Percentiles rank a stretch among this genome's conserved stretches.
phyloP scores from a whole-genome alignment of 2,113 vertebrate species.

The Baryphthengus martii region DNA sequence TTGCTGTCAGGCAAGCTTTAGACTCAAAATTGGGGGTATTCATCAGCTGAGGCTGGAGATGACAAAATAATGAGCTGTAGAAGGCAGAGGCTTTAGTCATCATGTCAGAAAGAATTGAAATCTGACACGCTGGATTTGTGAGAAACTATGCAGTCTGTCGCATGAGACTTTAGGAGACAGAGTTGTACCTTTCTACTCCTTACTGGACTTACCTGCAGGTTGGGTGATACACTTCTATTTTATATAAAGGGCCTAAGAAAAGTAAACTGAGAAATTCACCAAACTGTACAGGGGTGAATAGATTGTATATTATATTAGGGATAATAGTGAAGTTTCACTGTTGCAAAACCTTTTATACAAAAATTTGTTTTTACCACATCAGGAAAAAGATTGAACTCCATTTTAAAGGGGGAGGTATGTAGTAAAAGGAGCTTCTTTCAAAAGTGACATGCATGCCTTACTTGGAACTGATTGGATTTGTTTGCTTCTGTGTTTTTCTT shows the following conservation, averaged over 20 bases:
- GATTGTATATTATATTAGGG: not conserved
- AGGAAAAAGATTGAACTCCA: not conserved
- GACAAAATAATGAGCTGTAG: not conserved
- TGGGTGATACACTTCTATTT: not conserved
- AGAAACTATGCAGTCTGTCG: not conserved
- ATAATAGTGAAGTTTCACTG: not conserved
- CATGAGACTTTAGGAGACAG: not conserved
- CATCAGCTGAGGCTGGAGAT: not conserved
- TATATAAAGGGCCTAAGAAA: not conserved
- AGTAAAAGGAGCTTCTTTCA: not conserved
- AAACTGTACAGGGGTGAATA: fast-evolving
- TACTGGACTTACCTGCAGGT: not conserved
- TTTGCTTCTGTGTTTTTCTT: slow-evolving; percentile 15
- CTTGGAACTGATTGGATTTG: not conserved
- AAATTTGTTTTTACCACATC: not conserved
- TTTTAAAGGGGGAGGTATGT: not conserved
- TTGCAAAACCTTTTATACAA: not conserved
- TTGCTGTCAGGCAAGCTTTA: not conserved
- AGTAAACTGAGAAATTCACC: not conserved
- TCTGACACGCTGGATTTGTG: not conserved
- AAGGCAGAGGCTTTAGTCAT: not conserved
- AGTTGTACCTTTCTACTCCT: not conserved
- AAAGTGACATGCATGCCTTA: not conserved
- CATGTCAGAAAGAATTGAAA: not conserved
- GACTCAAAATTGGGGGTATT: not conserved